Conservation (phyloP, 2,797 vertebrate species). For the Cyclura pinguis region DNA sequence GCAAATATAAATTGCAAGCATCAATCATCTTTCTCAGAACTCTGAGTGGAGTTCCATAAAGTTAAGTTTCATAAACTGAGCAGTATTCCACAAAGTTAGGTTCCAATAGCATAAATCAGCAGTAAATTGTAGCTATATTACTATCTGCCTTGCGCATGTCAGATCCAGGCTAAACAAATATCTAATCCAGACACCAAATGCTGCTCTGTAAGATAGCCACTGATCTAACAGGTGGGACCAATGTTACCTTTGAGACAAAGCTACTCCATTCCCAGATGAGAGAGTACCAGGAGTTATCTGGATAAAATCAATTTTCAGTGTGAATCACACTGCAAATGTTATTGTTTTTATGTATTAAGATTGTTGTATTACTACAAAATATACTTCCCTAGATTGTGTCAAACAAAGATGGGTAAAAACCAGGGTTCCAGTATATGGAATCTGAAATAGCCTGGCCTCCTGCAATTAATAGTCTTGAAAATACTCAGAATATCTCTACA, state of each 20-base stretch:
- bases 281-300: not conserved
- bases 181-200: not conserved
- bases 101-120: no score
- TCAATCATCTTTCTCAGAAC: not conserved
- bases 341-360: not conserved
- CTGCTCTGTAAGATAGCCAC: not conserved
- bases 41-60: not conserved
- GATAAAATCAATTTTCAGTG: not conserved
- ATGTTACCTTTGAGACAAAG: not conserved
- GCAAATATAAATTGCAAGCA: conserved; percentile 1
- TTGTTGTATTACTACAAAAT: not conserved
- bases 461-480: not conserved
- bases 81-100: no score
- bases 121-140: no score
- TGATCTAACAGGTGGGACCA: not conserved
- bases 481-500: not conserved
- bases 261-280: not conserved
- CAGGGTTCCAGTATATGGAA: not conserved
- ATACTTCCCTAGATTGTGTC: not conserved
- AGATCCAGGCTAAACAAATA: not conserved
- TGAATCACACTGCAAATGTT: no score
- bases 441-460: not conserved
- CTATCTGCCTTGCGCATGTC: no score
- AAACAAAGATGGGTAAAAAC: not conserved
- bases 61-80: not conserved